Evolutionary conservation across 2,888 invertebrate genomes (phyloP).

Genomic region (Romanomermis culicivorax): DNA sequence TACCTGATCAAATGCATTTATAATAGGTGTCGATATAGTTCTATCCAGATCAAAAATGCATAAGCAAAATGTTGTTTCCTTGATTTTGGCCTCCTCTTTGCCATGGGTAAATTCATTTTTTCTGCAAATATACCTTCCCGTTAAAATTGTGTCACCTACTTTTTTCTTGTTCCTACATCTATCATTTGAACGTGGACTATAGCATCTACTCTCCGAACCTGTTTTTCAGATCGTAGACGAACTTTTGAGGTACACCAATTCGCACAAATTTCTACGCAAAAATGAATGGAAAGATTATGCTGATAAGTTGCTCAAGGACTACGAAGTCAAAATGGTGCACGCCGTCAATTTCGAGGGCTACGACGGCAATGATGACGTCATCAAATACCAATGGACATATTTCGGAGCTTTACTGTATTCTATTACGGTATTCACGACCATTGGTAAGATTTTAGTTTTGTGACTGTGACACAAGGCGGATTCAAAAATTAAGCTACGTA

Average conservation of each 20-base stretch:
- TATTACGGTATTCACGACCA: conserved; percentile 33
- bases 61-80: too few species aligned
- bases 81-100: too few species aligned
- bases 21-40: too few species aligned
- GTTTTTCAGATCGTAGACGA: conserved; percentile 22
- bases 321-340: conserved; percentile 29
- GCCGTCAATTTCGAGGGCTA: conserved; percentile 31
- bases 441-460: conserved; percentile 25
- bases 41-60: too few species aligned
- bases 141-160: too few species aligned
- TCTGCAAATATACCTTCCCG: too few species aligned
- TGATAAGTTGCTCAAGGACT: conserved; percentile 28
- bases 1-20: too few species aligned
- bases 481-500: too few species aligned
- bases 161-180: too few species aligned
- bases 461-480: not conserved
- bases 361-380: conserved; percentile 25
- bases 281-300: conserved; percentile 22
- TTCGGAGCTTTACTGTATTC: conserved; percentile 33
- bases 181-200: too few species aligned
- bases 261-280: conserved; percentile 8
- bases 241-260: conserved; percentile 29
- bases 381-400: conserved; percentile 31
- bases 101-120: too few species aligned
- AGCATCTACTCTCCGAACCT: too few species aligned